These are phyloP conservation scores for Sinodicranocentrus sp. DNA, from an alignment of 2,888 invertebrate genomes.

Conservation along the genomic window DNA sequence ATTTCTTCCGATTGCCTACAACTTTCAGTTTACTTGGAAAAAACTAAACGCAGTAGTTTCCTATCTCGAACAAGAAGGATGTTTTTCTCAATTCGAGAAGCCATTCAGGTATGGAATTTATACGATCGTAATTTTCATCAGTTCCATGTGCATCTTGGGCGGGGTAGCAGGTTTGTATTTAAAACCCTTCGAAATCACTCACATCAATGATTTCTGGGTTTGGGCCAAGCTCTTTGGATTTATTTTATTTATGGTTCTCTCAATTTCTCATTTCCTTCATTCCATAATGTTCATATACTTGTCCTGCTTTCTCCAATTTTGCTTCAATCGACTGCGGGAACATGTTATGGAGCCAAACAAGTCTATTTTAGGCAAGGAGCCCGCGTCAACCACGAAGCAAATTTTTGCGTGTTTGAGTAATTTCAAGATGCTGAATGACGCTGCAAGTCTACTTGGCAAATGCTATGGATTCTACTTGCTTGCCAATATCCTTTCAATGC, in stretches of 20 bases:
- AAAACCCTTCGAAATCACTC: neutral
- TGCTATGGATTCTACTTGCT: constrained; percentile 1
- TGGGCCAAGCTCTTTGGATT: neutral
- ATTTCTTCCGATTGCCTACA: neutral
- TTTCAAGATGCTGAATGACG: neutral
- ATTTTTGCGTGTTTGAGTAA: neutral
- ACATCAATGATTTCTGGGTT: neutral
- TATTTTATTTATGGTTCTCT: neutral
- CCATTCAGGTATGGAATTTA: neutral
- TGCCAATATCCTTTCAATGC: neutral
- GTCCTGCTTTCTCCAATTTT: neutral
- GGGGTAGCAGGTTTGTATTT: neutral
- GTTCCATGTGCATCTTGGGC: neutral
- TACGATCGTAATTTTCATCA: neutral
- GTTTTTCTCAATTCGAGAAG: neutral
- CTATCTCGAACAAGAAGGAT: neutral
- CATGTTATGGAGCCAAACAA: neutral
- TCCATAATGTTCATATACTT: neutral
- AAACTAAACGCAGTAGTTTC: neutral
- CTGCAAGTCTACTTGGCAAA: neutral
- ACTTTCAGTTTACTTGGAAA: neutral
- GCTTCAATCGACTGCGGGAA: neutral
- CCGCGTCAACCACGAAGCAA: neutral
- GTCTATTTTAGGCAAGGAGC: too few relatives aligned
- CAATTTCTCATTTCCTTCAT: neutral